Conservation (phyloP, 2,888 invertebrate species). For the Anodontia alba region DNA sequence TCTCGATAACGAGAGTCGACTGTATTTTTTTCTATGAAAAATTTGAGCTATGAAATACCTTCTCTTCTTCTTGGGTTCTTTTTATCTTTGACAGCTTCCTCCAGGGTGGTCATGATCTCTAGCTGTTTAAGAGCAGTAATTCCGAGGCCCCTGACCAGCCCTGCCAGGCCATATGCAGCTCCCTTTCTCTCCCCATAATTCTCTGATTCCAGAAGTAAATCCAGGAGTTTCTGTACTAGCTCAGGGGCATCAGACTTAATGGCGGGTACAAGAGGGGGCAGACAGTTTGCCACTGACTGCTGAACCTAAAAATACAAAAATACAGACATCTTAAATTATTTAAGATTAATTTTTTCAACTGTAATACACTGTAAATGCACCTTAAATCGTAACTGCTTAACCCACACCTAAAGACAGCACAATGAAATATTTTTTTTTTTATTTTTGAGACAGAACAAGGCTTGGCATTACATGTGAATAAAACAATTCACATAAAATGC, state of each 20-base stretch:
- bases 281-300: slow-evolving; percentile 98
- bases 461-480: too few species aligned
- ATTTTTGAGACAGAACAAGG: too few species aligned
- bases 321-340: too few species aligned
- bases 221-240: slow-evolving; percentile 92
- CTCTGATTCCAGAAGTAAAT: slow-evolving; percentile 82
- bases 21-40: too few species aligned
- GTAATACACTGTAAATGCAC: too few species aligned
- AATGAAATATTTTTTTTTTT: too few species aligned
- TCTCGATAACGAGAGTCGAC: too few species aligned
- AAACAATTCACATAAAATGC: too few species aligned
- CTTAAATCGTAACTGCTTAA: too few species aligned
- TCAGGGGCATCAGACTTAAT: slow-evolving; percentile 95
- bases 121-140: slow-evolving; percentile 97
- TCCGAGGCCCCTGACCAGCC: slow-evolving; percentile 97
- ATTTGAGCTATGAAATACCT: too few species aligned
- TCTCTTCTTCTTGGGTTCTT: slow-evolving; percentile 97
- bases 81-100: slow-evolving; percentile 97
- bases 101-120: slow-evolving; percentile 97
- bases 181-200: slow-evolving; percentile 87
- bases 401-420: too few species aligned
- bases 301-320: slow-evolving; percentile 89
- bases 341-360: too few species aligned
- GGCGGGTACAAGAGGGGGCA: slow-evolving; percentile 96
- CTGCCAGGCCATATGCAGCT: slow-evolving; percentile 98